These are phyloP conservation scores for Neoarius graeffei DNA, from an alignment of 2,113 vertebrate species.

Conservation along the genomic window DNA sequence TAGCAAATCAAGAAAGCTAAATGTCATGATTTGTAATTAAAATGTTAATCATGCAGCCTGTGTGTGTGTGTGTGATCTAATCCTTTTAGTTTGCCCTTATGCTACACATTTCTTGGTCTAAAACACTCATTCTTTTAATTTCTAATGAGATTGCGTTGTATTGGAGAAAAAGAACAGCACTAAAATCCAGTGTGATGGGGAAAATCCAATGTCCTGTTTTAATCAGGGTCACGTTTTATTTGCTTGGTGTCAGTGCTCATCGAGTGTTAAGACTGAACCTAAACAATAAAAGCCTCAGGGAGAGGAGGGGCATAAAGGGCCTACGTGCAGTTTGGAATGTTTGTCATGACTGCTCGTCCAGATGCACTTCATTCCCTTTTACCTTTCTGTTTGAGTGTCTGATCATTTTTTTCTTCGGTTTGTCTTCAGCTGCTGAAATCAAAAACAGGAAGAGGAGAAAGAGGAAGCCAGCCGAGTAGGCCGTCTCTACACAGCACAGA, in stretches of 20 bases:
- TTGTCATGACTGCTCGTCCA: conserved; percentile 6
- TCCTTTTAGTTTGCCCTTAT: background rate
- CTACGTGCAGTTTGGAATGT: conserved; percentile 30
- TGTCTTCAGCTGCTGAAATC: conserved; percentile 82
- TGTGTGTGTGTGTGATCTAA: background rate
- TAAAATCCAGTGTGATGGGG: background rate
- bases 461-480: conserved; percentile 66
- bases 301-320: conserved; percentile 10
- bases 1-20: background rate
- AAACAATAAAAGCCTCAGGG: background rate
- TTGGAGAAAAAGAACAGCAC: background rate
- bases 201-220: background rate
- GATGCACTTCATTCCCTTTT: background rate
- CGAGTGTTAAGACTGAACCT: background rate
- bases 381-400: background rate
- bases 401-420: conserved; percentile 12
- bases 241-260: background rate
- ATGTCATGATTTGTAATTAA: background rate
- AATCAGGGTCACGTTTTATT: background rate
- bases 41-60: background rate
- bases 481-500: conserved; percentile 72
- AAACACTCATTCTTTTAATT: background rate
- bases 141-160: background rate
- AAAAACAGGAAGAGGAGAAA: conserved; percentile 81
- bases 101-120: background rate